Conservation (phyloP, 1,140 invertebrate species). For the Aphis craccivora region DNA sequence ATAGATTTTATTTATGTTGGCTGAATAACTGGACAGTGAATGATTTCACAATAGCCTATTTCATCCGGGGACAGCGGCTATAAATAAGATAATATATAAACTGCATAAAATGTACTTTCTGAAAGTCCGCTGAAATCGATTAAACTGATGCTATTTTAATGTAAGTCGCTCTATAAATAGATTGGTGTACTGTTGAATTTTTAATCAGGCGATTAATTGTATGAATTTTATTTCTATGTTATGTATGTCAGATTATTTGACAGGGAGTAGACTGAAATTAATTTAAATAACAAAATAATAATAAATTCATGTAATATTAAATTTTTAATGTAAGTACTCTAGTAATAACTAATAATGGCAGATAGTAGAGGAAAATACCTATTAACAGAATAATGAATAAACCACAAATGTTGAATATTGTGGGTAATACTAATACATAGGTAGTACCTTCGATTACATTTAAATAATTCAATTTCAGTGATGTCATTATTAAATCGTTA, state of each 20-base stretch:
- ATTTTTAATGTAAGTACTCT: background rate
- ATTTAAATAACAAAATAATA: background rate
- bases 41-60: conserved; percentile 25
- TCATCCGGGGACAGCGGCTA: conserved; percentile 12
- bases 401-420: background rate
- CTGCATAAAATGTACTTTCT: conserved; percentile 22
- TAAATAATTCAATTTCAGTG: background rate
- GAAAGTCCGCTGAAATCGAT: conserved; percentile 29
- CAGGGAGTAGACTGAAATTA: background rate
- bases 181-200: background rate
- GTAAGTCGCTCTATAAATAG: background rate
- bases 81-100: conserved; percentile 48
- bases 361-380: background rate
- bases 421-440: no score
- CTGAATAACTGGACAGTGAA: background rate
- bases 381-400: background rate
- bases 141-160: conserved; percentile 44
- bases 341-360: no score
- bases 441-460: background rate
- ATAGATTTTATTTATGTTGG: conserved; percentile 7
- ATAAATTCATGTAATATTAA: background rate
- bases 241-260: background rate
- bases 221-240: background rate
- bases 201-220: background rate
- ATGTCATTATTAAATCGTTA: background rate